These are phyloP conservation scores for Andricus grossulariae DNA, from an alignment of 1,140 invertebrate species.

Conservation along the genomic window DNA sequence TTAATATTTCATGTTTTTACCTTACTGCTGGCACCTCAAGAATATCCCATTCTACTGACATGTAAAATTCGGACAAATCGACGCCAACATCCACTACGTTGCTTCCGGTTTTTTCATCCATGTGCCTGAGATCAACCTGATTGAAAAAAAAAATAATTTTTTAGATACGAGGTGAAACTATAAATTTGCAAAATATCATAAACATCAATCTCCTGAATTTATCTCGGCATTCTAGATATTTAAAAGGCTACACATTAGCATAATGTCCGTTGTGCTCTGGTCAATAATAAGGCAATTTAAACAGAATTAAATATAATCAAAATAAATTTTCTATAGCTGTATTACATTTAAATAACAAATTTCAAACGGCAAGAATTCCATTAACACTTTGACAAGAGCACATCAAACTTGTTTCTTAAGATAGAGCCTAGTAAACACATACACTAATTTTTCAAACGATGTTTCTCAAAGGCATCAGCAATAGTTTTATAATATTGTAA, in stretches of 20 bases:
- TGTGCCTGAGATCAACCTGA: conserved; percentile 91
- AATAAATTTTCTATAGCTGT: too few species aligned
- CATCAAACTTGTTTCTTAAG: conserved; percentile 3
- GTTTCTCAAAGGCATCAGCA: conserved; percentile 11
- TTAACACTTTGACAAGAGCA: neutral
- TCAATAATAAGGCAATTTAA: neutral
- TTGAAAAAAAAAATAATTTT: conserved; percentile 42
- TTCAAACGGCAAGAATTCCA: neutral
- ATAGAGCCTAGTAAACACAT: conserved; percentile 27
- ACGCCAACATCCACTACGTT: conserved; percentile 91
- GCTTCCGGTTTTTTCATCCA: conserved; percentile 88
- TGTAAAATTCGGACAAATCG: conserved; percentile 95
- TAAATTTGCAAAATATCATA: neutral
- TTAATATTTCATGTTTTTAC: neutral
- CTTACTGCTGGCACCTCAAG: conserved; percentile 90
- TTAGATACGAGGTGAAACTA: conserved; percentile 4
- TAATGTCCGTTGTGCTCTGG: neutral
- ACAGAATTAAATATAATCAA: neutral
- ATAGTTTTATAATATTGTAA: neutral
- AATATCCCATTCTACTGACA: conserved; percentile 99
- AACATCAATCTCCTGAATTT: neutral
- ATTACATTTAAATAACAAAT: too few species aligned
- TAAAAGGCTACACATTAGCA: conserved; percentile 3
- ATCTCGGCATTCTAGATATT: conserved; percentile 16
- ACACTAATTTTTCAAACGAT: conserved; percentile 21